Evolutionary conservation across 2,113 vertebrate species (phyloP).

Genomic region (Suncus etruscus): DNA sequence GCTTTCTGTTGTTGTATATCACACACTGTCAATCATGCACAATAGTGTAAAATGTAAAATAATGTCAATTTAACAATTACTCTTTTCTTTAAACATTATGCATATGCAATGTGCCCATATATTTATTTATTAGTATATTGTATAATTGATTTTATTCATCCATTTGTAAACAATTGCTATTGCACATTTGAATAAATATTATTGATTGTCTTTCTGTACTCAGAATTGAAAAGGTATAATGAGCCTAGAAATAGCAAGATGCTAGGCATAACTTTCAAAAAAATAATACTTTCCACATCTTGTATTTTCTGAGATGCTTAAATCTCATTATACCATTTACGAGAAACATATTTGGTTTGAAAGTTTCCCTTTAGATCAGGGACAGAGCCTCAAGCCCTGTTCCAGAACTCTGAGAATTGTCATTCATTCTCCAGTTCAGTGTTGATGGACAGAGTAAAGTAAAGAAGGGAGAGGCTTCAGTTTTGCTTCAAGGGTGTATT

Average conservation of each 20-base stretch:
- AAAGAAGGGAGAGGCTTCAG: accelerated
- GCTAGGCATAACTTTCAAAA: not conserved
- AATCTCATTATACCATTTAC: not conserved
- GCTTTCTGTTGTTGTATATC: conserved; percentile 1
- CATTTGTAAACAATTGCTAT: not conserved
- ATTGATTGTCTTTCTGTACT: not conserved
- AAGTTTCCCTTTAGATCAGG: not conserved
- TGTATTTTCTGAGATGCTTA: not conserved
- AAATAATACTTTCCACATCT: not conserved
- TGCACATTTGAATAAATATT: too few species aligned
- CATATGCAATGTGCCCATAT: not conserved
- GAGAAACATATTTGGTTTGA: not conserved
- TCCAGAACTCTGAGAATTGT: not conserved
- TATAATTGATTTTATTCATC: not conserved
- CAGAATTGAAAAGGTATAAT: not conserved
- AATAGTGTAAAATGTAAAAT: not conserved
- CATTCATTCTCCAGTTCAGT: not conserved
- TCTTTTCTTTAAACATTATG: not conserved
- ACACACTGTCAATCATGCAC: not conserved
- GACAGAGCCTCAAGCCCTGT: accelerated
- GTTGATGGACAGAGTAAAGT: not conserved
- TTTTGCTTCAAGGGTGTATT: not conserved
- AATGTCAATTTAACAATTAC: not conserved
- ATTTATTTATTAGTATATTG: not conserved
- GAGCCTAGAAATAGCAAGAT: too few species aligned